A percentile compares a stretch with the other conserved stretches of the same genome.
phyloP scores from a whole-genome alignment of 1,140 invertebrate genomes.

The Laodelphax striatellus region DNA sequence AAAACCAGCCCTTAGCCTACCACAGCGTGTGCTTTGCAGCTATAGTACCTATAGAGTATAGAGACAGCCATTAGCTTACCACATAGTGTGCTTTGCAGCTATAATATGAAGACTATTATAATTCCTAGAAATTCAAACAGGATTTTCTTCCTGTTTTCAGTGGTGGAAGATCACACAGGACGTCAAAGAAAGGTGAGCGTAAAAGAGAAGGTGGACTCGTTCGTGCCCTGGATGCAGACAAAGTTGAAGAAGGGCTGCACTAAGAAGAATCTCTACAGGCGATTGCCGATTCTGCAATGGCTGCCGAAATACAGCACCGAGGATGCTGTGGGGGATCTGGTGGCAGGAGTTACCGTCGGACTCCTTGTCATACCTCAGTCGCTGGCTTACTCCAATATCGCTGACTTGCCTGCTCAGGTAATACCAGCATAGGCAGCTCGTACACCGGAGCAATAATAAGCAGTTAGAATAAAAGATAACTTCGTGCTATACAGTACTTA shows the following conservation, averaged over 20 bases:
- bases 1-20: no score
- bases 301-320: slow-evolving; percentile 53
- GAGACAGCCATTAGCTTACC: no score
- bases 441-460: no score
- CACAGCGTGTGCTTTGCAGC: no score
- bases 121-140: no score
- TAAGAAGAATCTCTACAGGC: slow-evolving; percentile 52
- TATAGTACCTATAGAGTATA: no score
- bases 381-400: slow-evolving; percentile 73
- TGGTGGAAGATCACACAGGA: slow-evolving; percentile 32
- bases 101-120: no score
- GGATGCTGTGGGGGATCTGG: slow-evolving; percentile 60
- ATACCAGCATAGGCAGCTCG: no score
- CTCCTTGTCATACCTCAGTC: slow-evolving; percentile 73
- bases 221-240: slow-evolving; percentile 27
- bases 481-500: no score
- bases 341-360: slow-evolving; percentile 76
- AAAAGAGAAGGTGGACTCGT: slow-evolving; percentile 25
- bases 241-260: slow-evolving; percentile 36
- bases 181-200: slow-evolving; percentile 26
- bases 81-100: no score
- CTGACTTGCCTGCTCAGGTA: slow-evolving; percentile 60
- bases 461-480: no score
- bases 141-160: slow-evolving; percentile 19
- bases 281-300: slow-evolving; percentile 60